Conservation (phyloP, 2,888 invertebrate species). For the Ormia ochracea region DNA sequence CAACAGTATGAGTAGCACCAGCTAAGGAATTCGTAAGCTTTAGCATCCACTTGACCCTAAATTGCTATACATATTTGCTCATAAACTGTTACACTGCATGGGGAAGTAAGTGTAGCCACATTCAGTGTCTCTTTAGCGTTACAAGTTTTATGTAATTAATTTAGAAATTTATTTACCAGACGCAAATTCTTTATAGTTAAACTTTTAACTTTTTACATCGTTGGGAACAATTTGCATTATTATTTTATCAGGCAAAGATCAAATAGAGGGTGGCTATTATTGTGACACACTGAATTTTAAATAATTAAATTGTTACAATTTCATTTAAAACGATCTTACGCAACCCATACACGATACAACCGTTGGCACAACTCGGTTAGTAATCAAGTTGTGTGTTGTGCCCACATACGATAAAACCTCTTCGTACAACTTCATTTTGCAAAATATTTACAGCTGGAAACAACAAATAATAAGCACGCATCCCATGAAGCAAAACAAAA, state of each 20-base stretch:
- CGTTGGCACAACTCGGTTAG: too few species aligned
- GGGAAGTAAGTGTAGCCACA: background rate
- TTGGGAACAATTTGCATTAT: conserved; percentile 52
- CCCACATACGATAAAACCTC: too few species aligned
- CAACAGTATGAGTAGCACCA: background rate
- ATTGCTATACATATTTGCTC: background rate
- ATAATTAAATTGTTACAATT: background rate
- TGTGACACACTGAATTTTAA: background rate
- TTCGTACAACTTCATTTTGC: too few species aligned
- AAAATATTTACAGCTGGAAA: too few species aligned
- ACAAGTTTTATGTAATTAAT: conserved; percentile 52
- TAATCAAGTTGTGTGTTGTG: too few species aligned
- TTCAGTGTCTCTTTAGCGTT: background rate
- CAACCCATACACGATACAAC: too few species aligned
- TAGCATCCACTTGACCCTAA: conserved; percentile 53
- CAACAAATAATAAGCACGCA: too few species aligned
- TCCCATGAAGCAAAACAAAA: too few species aligned
- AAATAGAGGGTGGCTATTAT: background rate
- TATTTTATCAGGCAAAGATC: conserved; percentile 17
- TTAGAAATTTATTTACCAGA: conserved; percentile 55
- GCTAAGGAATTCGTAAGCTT: conserved; percentile 39
- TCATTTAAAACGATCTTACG: too few species aligned
- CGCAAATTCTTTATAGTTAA: conserved; percentile 39
- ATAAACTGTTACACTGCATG: background rate
- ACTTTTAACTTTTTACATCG: conserved; percentile 52